Base-by-base conservation (phyloP, 2,113 vertebrate genomes). In the Chaetura pelagica region DNA sequence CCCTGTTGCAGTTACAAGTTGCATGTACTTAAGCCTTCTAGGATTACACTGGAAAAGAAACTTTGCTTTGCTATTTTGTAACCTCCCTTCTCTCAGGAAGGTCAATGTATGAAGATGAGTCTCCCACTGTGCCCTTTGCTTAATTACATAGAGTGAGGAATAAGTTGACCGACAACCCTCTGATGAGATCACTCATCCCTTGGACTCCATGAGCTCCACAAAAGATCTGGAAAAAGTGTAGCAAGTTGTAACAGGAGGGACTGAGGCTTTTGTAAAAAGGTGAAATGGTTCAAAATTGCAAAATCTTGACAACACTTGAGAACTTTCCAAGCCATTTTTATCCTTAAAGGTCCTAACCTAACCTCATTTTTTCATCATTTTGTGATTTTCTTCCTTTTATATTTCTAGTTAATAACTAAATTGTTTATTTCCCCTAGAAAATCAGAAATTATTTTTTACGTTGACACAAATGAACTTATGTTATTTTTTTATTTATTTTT, bases 91-190 rank as follows among this genome's bases (percentile, higher is more conserved):
- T 63, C 68, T 40, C 54, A 90, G 54, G 75, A 97, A 96, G 95
- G 91, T 87, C 93, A 73, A 9, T 13, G 30, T 42, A 84, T 87
- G 81, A 93, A 96, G 81, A 94, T 84, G 89, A 95, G 80, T 73
- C 66, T 93, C 93, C 84, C 40, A 52, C 90, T 94, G 87, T 69
- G 91, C 89, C 87, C 69, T 61, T 63, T 84, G 81, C 80, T 89
- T 93, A 95, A 96, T 93, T 95, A 93, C 48, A 81, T 79, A 72
- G 61, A 81, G 59, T 15, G 68, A 96, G 32, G 68, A 93, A 46
- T 11, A 54, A 96, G 38, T 55, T 96, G 93, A 96, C 81, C 86
- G 68, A 95, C 6, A 49, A 95, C 86, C 69, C 69, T 90, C 90
- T 84, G 34, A 52, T 4, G 18, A 91, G 76, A 96, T 89, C 86